Evolutionary conservation across 2,113 vertebrate genomes (phyloP).

Genomic region (Calyptomena viridis): DNA sequence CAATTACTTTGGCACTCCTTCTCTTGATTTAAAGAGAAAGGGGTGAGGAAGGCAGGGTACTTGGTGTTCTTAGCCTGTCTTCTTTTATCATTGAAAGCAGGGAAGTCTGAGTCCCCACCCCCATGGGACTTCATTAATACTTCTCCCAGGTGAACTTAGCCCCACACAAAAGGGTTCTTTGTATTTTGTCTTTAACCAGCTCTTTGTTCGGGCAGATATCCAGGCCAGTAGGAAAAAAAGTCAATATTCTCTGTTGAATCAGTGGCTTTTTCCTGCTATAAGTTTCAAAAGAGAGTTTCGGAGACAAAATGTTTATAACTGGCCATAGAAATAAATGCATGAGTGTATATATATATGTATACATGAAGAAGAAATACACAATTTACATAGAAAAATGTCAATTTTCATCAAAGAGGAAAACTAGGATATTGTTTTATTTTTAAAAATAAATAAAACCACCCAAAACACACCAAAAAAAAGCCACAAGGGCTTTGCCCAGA

Average conservation of each 20-base stretch:
- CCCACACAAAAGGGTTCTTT: constrained; percentile 76
- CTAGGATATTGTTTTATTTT: background rate
- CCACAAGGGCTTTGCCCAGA: background rate
- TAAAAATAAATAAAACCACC: background rate
- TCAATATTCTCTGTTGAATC: constrained; percentile 73
- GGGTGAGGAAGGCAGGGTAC: constrained; percentile 23
- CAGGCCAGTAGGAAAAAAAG: constrained; percentile 65
- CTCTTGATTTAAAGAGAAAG: background rate
- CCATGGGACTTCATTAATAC: constrained; percentile 73
- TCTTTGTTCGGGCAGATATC: constrained; percentile 76
- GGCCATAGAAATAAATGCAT: background rate
- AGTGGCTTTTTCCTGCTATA: constrained; percentile 52
- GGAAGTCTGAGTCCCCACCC: constrained; percentile 46
- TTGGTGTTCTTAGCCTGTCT: constrained; percentile 29
- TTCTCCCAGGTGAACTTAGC: constrained; percentile 73
- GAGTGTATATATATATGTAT: accelerated
- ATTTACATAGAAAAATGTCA: background rate
- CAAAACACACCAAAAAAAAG: background rate
- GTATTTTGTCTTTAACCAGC: constrained; percentile 70
- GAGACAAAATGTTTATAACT: background rate
- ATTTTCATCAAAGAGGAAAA: background rate
- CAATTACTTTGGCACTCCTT: background rate
- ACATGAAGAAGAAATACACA: background rate
- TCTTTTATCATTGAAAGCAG: constrained; percentile 52
- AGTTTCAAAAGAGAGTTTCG: constrained; percentile 58